Evolutionary conservation across 2,888 invertebrate genomes (phyloP), one percentile per base, ranked within the genome.

Genomic region (Prosapia bicincta): DNA sequence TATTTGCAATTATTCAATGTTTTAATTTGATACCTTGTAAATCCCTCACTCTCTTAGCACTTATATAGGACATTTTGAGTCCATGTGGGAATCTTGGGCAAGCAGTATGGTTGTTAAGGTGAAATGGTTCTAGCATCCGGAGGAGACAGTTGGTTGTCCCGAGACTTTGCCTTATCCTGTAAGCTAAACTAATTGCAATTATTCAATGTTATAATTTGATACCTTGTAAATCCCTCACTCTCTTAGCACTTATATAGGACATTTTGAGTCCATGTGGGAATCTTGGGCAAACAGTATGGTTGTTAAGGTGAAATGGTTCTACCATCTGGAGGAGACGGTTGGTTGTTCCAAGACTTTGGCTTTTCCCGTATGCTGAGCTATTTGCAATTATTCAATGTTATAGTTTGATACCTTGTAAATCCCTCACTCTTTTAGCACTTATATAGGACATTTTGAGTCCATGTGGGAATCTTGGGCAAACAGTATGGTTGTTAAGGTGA

Each of bases 111-210:
- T 94, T 67, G 97, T 98, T 68, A 92, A 92, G 80, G 97, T 98
- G 71, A 92, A 94, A 83, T 98, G 98, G 98, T 98, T 96, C 86
- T 98, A 98, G 87, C 97, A 97, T 85, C 97, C 97, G 0, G 97
- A 97, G 85, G 98, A 98, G 86, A 96, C 97, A 0, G 89, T 90
- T 54, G 93, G 93, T 24, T 91, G 91, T 83, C 89, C 90, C 10
- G 87, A 88, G 73, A 90, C 90, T 81, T 87, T 96, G 75, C 91
- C 92, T 83, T 93, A 92, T 84, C 93, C 94, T 82, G 95, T 95
- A 85, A 89, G 88, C 86, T n/a, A n/a, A n/a, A n/a, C n/a, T n/a
- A n/a, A n/a, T n/a, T n/a, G 0, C 98, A n/a, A n/a, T n/a, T n/a
- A n/a, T n/a, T n/a, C n/a, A n/a, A n/a, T n/a, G n/a, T n/a, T n/a